Conservation (phyloP, 2,113 vertebrate genomes). For the Gnathonemus echidnorhynchus region DNA sequence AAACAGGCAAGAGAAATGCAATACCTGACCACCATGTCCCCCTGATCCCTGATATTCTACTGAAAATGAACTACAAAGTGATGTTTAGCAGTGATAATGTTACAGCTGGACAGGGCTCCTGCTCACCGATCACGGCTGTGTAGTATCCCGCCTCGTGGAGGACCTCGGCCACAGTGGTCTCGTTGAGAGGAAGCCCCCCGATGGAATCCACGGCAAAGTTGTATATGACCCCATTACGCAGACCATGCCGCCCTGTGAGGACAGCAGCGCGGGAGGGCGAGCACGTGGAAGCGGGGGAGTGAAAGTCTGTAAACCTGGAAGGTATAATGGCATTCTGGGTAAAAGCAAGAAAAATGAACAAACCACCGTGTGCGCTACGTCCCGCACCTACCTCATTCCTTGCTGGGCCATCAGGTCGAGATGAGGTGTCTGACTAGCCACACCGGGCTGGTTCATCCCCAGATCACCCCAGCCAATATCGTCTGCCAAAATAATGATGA, state of each 20-base stretch:
- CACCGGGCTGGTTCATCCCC: constrained; percentile 68
- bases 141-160: constrained; percentile 72
- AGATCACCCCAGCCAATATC: constrained; percentile 95
- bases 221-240: constrained; percentile 82
- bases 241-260: constrained; percentile 82
- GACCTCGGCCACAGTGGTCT: constrained; percentile 78
- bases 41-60: background rate
- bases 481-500: constrained; percentile 85
- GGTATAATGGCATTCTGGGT: background rate
- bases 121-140: constrained; percentile 77
- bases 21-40: background rate
- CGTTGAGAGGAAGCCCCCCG: constrained; percentile 81
- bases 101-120: background rate
- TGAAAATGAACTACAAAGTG: background rate
- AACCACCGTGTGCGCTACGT: background rate
- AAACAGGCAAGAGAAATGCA: background rate
- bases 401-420: constrained; percentile 72
- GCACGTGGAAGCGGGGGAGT: constrained; percentile 87
- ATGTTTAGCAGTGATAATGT: background rate
- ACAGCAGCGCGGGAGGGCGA: constrained; percentile 86
- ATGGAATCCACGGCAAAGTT: constrained; percentile 78
- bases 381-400: constrained; percentile 69
- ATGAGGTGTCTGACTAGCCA: constrained; percentile 61
- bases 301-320: constrained; percentile 83
- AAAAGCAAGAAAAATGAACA: background rate